These are phyloP conservation scores for Pseudeuparius sepicola DNA, from an alignment of 2,888 invertebrate species.

Conservation along the genomic window DNA sequence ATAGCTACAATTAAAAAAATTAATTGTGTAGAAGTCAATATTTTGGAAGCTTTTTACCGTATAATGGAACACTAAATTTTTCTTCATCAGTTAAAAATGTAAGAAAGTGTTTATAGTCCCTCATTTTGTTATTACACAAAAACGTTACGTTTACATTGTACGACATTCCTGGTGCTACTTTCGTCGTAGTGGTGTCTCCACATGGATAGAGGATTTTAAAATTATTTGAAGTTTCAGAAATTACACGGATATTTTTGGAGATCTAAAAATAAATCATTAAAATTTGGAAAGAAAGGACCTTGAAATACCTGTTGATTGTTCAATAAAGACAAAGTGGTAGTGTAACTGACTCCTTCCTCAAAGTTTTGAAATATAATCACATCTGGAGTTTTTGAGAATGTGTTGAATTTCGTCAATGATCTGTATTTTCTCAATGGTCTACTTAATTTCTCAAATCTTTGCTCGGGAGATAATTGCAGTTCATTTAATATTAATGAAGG, in stretches of 20 bases:
- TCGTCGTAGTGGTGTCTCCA: conserved; percentile 34
- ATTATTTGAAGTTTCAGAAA: conserved; percentile 44
- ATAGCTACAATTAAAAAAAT: conserved; percentile 45
- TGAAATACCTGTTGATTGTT: no score
- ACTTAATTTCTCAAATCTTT: conserved; percentile 30
- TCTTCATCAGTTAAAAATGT: conserved; percentile 45
- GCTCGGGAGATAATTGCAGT: conserved; percentile 32
- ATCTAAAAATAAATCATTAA: conserved; percentile 40
- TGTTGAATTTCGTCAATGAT: conserved; percentile 20
- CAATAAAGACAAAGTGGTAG: conserved; percentile 45
- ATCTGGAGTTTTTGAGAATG: conserved; percentile 38
- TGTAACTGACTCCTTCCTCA: conserved; percentile 42
- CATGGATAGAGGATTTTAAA: conserved; percentile 38
- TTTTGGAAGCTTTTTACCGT: no score
- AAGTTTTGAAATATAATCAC: conserved; percentile 53
- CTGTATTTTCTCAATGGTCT: conserved; percentile 25
- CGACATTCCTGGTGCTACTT: conserved; percentile 62
- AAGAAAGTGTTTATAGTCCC: conserved; percentile 47
- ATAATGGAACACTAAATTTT: conserved; percentile 47
- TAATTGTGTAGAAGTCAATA: no score
- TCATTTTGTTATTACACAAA: conserved; percentile 42
- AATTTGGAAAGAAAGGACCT: no score
- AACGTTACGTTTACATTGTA: conserved; percentile 53
- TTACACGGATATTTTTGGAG: conserved; percentile 43
- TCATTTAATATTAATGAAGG: conserved; percentile 33